phyloP scores from a whole-genome alignment of 2,888 invertebrate species.

The Orthosia gracilis region DNA sequence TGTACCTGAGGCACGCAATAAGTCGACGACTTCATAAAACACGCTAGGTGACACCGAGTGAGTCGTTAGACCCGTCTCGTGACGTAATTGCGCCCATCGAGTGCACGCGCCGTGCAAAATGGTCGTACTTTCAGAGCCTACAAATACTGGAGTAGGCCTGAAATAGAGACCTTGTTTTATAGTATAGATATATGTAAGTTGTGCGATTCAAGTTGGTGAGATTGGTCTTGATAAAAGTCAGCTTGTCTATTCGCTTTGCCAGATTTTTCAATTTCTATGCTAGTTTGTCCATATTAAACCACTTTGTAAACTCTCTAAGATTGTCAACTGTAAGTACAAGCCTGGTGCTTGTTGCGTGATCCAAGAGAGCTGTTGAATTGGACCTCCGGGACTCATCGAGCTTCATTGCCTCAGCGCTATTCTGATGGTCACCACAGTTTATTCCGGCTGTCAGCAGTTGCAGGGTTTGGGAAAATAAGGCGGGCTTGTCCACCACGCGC shows the following conservation, averaged over 20 bases:
- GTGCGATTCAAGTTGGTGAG: not conserved
- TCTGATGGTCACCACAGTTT: not conserved
- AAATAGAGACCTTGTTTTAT: not conserved
- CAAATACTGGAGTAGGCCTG: not conserved
- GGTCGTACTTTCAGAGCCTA: conserved; percentile 28
- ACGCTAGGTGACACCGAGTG: conserved; percentile 28
- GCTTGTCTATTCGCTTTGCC: not conserved
- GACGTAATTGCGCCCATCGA: conserved; percentile 47
- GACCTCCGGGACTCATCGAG: not conserved
- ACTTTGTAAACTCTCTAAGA: not conserved
- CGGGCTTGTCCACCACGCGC: not conserved
- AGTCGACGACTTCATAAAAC: conserved; percentile 21
- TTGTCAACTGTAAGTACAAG: not conserved
- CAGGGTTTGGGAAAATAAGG: not conserved
- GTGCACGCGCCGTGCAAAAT: conserved; percentile 37
- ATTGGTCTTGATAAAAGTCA: not conserved
- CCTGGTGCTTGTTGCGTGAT: not conserved
- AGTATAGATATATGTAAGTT: not conserved
- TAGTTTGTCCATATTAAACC: not conserved
- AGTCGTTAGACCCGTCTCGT: conserved; percentile 26
- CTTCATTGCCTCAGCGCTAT: too few species aligned
- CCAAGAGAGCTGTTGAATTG: too few species aligned
- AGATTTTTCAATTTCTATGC: not conserved
- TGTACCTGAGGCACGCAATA: conserved; percentile 23
- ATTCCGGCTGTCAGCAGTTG: not conserved